phyloP scores from a whole-genome alignment of 35 echinoderm and acorn worm genomes.

The Heliocidaris tuberculata region DNA sequence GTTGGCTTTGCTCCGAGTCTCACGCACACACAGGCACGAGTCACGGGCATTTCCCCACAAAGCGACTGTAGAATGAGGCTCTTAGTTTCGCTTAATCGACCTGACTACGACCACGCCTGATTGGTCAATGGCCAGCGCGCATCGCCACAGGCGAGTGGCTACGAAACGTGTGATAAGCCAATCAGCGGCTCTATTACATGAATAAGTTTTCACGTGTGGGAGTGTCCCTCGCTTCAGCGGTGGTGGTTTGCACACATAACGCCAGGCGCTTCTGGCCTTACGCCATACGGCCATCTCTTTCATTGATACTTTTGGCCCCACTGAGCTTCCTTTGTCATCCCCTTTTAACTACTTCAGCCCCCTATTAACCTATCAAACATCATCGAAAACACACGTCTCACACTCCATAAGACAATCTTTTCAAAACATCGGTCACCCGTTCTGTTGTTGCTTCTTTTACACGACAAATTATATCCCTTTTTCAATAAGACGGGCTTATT shows the following conservation, averaged over 20 bases:
- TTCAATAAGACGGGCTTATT: constrained; percentile 10
- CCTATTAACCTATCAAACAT: neutral
- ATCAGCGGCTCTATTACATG: constrained; percentile 41
- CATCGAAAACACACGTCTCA: neutral
- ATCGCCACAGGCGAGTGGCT: constrained; percentile 46
- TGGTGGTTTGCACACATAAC: neutral
- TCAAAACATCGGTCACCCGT: neutral
- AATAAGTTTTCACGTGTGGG: constrained; percentile 47
- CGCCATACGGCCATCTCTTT: neutral
- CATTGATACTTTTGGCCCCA: constrained; percentile 1
- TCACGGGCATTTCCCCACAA: constrained; percentile 40
- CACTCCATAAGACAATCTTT: neutral
- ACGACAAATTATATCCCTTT: neutral
- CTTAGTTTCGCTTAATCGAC: constrained; percentile 43
- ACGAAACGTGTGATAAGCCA: constrained; percentile 38
- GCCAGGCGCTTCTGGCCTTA: neutral
- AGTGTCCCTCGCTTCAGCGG: constrained; percentile 22
- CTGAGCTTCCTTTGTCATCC: neutral
- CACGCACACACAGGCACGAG: neutral
- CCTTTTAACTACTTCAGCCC: neutral
- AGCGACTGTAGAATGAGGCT: constrained; percentile 49
- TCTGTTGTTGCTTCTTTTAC: neutral
- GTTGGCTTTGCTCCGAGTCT: neutral
- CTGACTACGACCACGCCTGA: constrained; percentile 44
- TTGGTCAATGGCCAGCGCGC: constrained; percentile 43